Percentiles rank a stretch among this genome's conserved stretches.
phyloP scores from a whole-genome alignment of 2,888 invertebrate species.

The Drosophila maculinotata region DNA sequence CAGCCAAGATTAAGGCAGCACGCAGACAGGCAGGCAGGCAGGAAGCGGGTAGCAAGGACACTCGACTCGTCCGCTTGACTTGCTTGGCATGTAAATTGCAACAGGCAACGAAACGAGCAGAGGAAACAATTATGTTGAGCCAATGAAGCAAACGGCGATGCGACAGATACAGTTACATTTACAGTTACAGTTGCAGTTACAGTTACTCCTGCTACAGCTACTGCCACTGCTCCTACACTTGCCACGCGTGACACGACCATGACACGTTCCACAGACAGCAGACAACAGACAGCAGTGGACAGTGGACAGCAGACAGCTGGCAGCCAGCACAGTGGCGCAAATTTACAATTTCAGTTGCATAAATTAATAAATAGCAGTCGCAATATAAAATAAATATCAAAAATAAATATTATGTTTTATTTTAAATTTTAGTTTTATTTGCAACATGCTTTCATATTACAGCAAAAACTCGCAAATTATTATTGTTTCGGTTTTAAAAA shows the following conservation, averaged over 20 bases:
- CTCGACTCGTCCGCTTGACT: constrained; percentile 36
- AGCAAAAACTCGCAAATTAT: too few relatives aligned
- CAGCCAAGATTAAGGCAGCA: constrained; percentile 22
- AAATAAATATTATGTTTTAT: too few relatives aligned
- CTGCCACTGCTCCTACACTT: constrained; percentile 12
- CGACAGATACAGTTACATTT: constrained; percentile 46
- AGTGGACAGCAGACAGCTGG: constrained; percentile 7
- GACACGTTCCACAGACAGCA: constrained; percentile 37
- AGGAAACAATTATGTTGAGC: constrained; percentile 76
- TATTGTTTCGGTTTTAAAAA: too few relatives aligned
- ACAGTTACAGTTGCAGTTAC: too few relatives aligned
- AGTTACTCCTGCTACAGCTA: background rate
- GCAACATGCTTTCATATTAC: too few relatives aligned
- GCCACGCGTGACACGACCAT: constrained; percentile 59
- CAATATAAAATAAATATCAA: background rate
- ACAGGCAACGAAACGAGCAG: constrained; percentile 50
- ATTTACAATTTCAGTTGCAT: background rate
- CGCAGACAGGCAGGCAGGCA: background rate
- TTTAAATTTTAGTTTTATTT: too few relatives aligned
- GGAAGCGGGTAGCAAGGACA: constrained; percentile 20
- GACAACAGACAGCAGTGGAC: constrained; percentile 2
- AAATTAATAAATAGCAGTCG: too few relatives aligned
- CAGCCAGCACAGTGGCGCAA: constrained; percentile 23
- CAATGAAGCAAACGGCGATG: constrained; percentile 71
- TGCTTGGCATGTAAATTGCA: constrained; percentile 60